phyloP scores from a whole-genome alignment of 2,113 vertebrate genomes.

The Corythornis madagascariensis region DNA sequence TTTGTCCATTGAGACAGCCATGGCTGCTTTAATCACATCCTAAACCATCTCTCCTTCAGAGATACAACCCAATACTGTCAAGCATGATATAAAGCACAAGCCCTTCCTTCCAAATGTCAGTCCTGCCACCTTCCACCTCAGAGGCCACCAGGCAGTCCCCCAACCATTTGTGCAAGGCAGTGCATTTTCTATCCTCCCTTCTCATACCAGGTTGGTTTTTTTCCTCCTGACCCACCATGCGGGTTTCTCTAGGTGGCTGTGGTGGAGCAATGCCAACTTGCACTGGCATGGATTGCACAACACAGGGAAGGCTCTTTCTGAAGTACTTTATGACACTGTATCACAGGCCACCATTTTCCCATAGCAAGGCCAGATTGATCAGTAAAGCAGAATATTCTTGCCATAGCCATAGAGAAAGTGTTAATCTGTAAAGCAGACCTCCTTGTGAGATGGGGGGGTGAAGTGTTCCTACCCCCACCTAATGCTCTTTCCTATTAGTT shows the following conservation, averaged over 20 bases:
- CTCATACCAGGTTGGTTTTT: background rate
- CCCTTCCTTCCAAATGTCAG: background rate
- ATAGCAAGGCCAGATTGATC: background rate
- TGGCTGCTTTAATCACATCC: background rate
- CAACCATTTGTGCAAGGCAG: background rate
- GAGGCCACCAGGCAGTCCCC: background rate
- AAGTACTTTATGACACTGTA: background rate
- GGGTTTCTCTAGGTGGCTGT: background rate
- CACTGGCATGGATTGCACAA: accelerated
- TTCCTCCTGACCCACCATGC: background rate
- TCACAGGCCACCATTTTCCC: background rate
- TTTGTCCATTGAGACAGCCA: background rate
- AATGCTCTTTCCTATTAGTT: background rate
- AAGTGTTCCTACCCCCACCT: background rate
- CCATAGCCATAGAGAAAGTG: background rate
- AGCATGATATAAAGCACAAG: background rate
- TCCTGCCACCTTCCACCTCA: background rate
- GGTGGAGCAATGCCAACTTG: background rate
- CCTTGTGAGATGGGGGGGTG: background rate
- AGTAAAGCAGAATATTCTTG: background rate
- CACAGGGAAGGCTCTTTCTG: background rate
- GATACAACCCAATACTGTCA: background rate
- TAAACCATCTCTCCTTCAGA: background rate
- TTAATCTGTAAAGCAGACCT: background rate
- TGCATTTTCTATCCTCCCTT: background rate